Conservation (phyloP, 2,888 invertebrate species). For the Pyrrhosoma nymphula region DNA sequence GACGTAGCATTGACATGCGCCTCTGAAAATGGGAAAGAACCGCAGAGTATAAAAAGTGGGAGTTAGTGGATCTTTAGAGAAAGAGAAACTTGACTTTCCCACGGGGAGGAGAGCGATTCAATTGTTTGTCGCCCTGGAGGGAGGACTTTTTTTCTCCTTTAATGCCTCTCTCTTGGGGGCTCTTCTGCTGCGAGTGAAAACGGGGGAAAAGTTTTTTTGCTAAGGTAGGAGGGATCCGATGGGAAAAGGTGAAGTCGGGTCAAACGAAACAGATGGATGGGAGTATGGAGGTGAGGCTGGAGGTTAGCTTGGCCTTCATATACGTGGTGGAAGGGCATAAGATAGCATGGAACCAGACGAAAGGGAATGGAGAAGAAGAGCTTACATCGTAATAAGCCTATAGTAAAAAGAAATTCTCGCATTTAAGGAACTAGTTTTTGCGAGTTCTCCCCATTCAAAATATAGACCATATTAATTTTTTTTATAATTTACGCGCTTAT, state of each 20-base stretch:
- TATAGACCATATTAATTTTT: too few species aligned
- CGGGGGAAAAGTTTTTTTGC: neutral
- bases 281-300: neutral
- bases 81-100: conserved; percentile 29
- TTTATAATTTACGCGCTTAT: too few species aligned
- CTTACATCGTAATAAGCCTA: too few species aligned
- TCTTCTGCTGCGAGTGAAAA: neutral
- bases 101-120: neutral
- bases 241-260: neutral
- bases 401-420: too few species aligned
- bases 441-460: too few species aligned
- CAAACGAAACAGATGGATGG: neutral
- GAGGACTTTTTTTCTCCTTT: neutral
- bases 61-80: neutral
- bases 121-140: neutral
- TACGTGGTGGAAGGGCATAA: neutral
- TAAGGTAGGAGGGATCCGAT: neutral
- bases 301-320: neutral
- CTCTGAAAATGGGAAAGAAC: neutral
- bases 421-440: too few species aligned
- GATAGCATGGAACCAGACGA: too few species aligned
- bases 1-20: neutral
- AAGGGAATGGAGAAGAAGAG: too few species aligned
- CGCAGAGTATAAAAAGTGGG: neutral
- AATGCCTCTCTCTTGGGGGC: neutral